A percentile compares a stretch with the other conserved stretches of the same genome.
Conservation (phyloP, 2,888 invertebrate genomes). For the Drosophila histrio region DNA sequence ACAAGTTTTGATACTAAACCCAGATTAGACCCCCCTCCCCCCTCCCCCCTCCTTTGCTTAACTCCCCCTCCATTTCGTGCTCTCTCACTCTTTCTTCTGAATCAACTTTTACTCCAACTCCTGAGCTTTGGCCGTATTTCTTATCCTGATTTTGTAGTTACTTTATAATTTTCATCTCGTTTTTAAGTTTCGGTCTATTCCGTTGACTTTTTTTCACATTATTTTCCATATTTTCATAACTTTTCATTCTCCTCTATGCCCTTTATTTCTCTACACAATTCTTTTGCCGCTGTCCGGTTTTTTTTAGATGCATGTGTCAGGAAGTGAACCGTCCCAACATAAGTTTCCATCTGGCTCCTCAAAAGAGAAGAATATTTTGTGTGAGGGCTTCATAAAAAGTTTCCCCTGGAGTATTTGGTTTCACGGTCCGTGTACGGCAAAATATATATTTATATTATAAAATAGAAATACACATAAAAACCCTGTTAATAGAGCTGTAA, state of each 20-base stretch:
- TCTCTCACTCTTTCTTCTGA: background rate
- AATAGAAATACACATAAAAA: conserved; percentile 25
- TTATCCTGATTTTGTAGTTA: conserved; percentile 78
- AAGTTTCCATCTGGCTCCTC: conserved; percentile 60
- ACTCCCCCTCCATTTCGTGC: background rate
- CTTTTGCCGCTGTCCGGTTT: conserved; percentile 40
- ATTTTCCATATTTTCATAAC: conserved; percentile 66
- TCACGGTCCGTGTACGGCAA: too few species aligned
- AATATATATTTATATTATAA: background rate
- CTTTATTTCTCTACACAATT: background rate
- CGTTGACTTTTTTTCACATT: conserved; percentile 45
- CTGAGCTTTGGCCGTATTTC: conserved; percentile 35
- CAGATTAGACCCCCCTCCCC: conserved; percentile 65
- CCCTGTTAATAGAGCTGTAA: too few species aligned
- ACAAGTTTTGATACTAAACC: conserved; percentile 79
- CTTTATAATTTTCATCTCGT: conserved; percentile 78
- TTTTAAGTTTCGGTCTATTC: conserved; percentile 57
- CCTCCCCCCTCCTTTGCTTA: conserved; percentile 17
- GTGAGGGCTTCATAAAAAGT: conserved; percentile 32
- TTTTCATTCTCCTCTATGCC: background rate
- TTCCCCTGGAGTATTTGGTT: conserved; percentile 22
- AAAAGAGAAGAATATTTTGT: conserved; percentile 9
- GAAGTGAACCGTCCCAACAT: conserved; percentile 61
- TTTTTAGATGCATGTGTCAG: conserved; percentile 37
- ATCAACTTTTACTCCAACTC: background rate